Evolutionary conservation across 1,140 invertebrate species (phyloP), one percentile per base, ranked within the genome.

Genomic region (Pseudoatta argentina): DNA sequence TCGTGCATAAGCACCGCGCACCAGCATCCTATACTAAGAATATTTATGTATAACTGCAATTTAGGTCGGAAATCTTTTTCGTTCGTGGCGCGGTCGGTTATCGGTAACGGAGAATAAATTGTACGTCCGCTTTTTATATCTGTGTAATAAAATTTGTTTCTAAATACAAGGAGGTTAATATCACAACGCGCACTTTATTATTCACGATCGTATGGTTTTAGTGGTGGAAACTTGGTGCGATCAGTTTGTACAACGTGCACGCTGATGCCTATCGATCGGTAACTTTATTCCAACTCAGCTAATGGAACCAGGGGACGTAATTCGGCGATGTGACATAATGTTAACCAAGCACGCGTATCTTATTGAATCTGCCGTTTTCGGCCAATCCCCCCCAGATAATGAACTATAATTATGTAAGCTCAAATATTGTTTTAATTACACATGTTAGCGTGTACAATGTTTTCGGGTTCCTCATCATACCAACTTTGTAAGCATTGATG

Each of bases 401-500:
- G 88, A 93, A 93, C 86, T 76, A 51, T 94, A 93, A 94, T 93
- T 93, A 93, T 88, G 82, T 89, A 88, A 93, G 87, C 87, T 88
- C 88, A 93, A 93, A 94, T 93, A 94, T 93, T 89, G 86, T 85
- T 93, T 93, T 92, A 92, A 94, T 94, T 93, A 93, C 89, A 88
- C 85, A 82, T 79, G 69, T 79, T 82, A 66, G 78, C 27, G 66
- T 69, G 51, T 27, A 64, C 69, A 51, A 59, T 73, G 63, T 88
- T 88, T 89, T 85, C 59, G 75, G 67, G 55, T 55, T 75, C n/a
- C 64, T 48, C 88, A 59, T 86, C 76, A 76, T 86, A 63, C 44
- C 48, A 87, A 87, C 87, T 77, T 86, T 57, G 87, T 87, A 44
- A 44, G 39, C 83, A 89, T 89, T 81, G 72, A 27, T 72, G 51